Conservation (phyloP, 2,888 invertebrate species). For the Lapara coniferarum region DNA sequence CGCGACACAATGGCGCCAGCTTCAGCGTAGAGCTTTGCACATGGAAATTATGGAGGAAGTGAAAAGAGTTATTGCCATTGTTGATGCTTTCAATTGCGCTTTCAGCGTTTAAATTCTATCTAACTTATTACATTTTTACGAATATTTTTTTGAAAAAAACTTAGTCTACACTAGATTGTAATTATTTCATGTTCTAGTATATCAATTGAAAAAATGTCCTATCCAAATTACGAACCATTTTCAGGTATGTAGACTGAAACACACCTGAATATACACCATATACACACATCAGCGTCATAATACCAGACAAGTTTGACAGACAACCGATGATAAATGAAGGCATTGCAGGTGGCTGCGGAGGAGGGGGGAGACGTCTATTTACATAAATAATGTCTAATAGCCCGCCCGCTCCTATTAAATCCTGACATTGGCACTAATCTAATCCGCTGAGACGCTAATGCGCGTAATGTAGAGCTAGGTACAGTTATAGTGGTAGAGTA, state of each 20-base stretch:
- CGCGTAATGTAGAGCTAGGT: not conserved
- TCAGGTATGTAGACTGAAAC: not conserved
- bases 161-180: too few species aligned
- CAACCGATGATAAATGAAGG: conserved; percentile 25
- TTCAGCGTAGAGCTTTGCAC: conserved; percentile 40
- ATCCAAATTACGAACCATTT: too few species aligned
- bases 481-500: too few species aligned
- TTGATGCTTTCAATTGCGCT: not conserved
- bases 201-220: too few species aligned
- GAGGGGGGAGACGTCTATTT: conserved; percentile 3
- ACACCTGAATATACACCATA: not conserved
- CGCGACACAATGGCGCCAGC: conserved; percentile 57
- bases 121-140: not conserved
- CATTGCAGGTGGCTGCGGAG: not conserved
- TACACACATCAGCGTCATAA: too few species aligned
- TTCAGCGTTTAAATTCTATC: not conserved
- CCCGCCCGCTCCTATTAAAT: conserved; percentile 13
- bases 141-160: too few species aligned
- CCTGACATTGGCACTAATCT: conserved; percentile 22
- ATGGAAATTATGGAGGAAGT: conserved; percentile 38
- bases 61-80: conserved; percentile 17
- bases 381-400: conserved; percentile 26
- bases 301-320: conserved; percentile 14
- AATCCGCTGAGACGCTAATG: not conserved
- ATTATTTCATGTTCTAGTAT: too few species aligned